A percentile compares a stretch with the other conserved stretches of the same genome.
Evolutionary conservation across 2,888 invertebrate species (phyloP).

Genomic region (Lapara coniferarum): DNA sequence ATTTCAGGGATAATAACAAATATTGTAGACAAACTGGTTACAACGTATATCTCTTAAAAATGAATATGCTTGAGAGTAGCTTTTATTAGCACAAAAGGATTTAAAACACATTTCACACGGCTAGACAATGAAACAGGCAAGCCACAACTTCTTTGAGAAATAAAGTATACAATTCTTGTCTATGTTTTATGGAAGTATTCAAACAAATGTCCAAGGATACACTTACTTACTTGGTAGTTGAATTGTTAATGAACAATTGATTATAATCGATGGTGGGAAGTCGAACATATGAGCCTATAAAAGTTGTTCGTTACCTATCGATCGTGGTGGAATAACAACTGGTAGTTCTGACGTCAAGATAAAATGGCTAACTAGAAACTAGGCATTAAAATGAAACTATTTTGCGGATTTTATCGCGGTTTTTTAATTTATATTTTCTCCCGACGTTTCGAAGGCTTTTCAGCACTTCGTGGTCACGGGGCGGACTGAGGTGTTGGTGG

Average conservation of each 20-base stretch:
- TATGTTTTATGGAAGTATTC: conserved; percentile 17
- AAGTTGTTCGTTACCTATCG: conserved; percentile 36
- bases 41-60: neutral
- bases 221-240: conserved; percentile 18
- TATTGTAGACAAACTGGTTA: too few relatives aligned
- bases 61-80: neutral
- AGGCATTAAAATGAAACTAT: too few relatives aligned
- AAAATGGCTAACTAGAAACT: neutral
- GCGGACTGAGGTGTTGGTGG: too few relatives aligned
- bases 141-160: conserved; percentile 16
- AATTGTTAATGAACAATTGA: conserved; percentile 32
- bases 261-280: conserved; percentile 40
- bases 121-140: conserved; percentile 1
- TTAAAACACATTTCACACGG: conserved; percentile 11
- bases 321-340: conserved; percentile 37
- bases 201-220: conserved; percentile 18
- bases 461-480: too few relatives aligned
- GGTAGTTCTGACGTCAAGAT: conserved; percentile 25
- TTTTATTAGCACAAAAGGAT: conserved; percentile 10
- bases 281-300: conserved; percentile 36
- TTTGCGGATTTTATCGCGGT: too few relatives aligned
- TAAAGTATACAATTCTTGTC: conserved; percentile 13
- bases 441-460: too few relatives aligned
- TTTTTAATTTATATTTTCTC: too few relatives aligned
- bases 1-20: too few relatives aligned